A percentile compares a stretch with the other conserved stretches of the same genome.
Evolutionary conservation across 92 coral and sea anemone genomes (phyloP).

Genomic region (Epizoanthus illoricatus): DNA sequence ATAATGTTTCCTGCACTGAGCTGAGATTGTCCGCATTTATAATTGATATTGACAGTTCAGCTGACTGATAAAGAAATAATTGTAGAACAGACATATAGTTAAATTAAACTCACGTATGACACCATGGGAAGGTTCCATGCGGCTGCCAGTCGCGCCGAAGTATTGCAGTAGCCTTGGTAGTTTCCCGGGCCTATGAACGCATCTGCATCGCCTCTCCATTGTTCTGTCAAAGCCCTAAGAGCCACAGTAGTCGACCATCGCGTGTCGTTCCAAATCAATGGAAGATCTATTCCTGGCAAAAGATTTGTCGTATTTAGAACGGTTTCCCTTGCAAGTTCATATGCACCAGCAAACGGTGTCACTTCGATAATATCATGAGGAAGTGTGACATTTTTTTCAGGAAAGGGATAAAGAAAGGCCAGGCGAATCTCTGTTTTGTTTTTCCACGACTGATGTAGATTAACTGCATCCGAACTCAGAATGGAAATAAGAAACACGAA

Average conservation of each 20-base stretch:
- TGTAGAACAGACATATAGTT: not conserved
- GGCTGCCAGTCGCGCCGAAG: conserved; percentile 80
- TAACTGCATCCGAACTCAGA: not conserved
- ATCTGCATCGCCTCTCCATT: conserved; percentile 60
- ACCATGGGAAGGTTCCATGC: conserved; percentile 82
- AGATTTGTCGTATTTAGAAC: conserved; percentile 51
- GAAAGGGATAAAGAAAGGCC: conserved; percentile 33
- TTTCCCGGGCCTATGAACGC: conserved; percentile 90
- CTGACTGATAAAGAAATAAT: not conserved
- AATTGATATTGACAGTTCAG: not conserved
- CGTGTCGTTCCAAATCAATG: conserved; percentile 75
- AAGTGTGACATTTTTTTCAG: not conserved
- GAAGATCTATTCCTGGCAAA: conserved; percentile 47
- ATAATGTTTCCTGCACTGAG: no score
- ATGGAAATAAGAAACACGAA: not conserved
- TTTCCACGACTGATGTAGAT: not conserved
- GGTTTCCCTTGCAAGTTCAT: conserved; percentile 62
- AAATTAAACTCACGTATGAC: conserved; percentile 77
- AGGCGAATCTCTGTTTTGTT: conserved; percentile 14
- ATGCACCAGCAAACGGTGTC: conserved; percentile 66
- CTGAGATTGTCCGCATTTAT: no score
- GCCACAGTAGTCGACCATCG: conserved; percentile 62
- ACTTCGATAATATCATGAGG: not conserved
- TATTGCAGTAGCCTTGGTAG: conserved; percentile 61
- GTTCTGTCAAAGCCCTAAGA: conserved; percentile 67